Evolutionary conservation across 2,113 vertebrate genomes (phyloP), one percentile per base, ranked within the genome.

Genomic region (Xiphophorus couchianus): DNA sequence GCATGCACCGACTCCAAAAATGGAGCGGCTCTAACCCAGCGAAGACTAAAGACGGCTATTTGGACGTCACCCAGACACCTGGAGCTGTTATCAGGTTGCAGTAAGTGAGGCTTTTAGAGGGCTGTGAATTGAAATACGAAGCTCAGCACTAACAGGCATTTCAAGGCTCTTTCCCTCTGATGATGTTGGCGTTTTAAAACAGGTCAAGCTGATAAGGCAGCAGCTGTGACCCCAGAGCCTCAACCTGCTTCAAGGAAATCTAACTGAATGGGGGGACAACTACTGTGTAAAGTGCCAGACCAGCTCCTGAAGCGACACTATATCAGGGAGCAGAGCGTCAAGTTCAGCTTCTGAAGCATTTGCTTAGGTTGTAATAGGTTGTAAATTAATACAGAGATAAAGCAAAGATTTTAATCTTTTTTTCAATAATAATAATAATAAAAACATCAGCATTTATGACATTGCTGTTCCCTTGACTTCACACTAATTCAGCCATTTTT

Each of bases 71-170:
- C 85, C 87, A 82, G 77, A 85, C 83, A 85, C 82, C 86, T 91
- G 81, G 90, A 83, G 76, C 73, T 83, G 88, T 90, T 93, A 90
- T 91, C 90, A 85, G 85, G 86, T 87, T 79, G 73, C 70, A 25
- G 63, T 75, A 82, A 89, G 81, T 67, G 77, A 69, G 51, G 80
- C 84, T 88, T 85, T 89, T 68, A 86, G 76, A 81, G 78, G 74
- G 48, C 5, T 81, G 64, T 91, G 87, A 90, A 93, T 85, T 82
- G 84, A 75, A 92, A 90, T 83, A 69, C 17, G 64, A 58, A 66
- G 86, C 88, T 93, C 89, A 92, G 90, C 89, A 89, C 83, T 92
- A 86, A 88, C 82, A 37, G 81, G 74, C 83, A 73, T 89, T 91
- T 89, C 69, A 80, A 74, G 84, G 73, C 83, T 86, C 70, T 82